phyloP scores from a whole-genome alignment of 2,113 vertebrate species.

The Myiopsitta monachus region DNA sequence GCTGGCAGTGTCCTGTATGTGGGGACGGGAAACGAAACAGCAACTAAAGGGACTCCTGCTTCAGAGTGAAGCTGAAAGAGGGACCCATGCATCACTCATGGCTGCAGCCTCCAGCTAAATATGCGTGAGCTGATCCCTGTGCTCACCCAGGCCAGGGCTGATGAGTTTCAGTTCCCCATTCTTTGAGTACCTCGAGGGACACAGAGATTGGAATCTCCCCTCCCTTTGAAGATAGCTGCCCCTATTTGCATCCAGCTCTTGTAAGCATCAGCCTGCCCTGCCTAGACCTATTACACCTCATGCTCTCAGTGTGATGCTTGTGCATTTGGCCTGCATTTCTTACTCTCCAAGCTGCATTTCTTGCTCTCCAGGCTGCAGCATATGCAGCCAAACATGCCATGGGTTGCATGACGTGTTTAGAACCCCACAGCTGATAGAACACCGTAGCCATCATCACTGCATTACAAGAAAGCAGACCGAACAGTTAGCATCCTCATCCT shows the following conservation, averaged over 20 bases:
- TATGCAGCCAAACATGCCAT: neutral
- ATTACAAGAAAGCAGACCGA: neutral
- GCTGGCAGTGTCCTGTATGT: neutral
- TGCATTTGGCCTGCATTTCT: rapidly evolving
- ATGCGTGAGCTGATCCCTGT: neutral
- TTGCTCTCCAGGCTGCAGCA: neutral
- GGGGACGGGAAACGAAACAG: neutral
- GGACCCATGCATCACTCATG: neutral
- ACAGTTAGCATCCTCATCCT: neutral
- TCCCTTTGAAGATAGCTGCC: neutral
- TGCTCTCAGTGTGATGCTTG: neutral
- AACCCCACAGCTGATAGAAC: neutral
- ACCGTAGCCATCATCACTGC: rapidly evolving
- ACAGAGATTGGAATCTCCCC: neutral
- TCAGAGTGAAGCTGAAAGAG: neutral
- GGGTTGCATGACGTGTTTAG: neutral
- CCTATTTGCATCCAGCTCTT: neutral
- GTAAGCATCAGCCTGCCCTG: neutral
- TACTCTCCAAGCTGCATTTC: neutral
- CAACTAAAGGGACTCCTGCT: neutral
- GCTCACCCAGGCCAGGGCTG: neutral
- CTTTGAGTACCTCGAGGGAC: neutral
- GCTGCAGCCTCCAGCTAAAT: neutral
- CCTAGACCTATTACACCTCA: neutral
- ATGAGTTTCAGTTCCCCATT: neutral